Conservation (phyloP, 2,113 vertebrate species). For the Phoxinus phoxinus region DNA sequence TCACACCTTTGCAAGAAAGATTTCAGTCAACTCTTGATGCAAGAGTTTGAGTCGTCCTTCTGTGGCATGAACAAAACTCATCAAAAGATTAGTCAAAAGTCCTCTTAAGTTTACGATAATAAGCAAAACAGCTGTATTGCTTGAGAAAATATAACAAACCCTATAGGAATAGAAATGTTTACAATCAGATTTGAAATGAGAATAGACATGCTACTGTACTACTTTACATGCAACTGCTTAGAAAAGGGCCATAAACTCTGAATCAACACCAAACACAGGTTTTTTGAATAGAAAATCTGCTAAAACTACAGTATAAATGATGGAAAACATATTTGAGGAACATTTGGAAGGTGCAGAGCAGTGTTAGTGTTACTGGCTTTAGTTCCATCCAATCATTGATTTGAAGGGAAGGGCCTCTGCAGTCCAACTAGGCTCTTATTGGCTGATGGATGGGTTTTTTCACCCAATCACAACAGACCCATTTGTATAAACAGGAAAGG, state of each 20-base stretch:
- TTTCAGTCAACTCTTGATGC: slow-evolving; percentile 41
- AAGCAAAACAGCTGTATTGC: slow-evolving; percentile 22
- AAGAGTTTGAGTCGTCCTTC: slow-evolving; percentile 24
- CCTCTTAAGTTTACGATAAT: neutral
- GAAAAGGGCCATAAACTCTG: neutral
- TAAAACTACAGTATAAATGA: neutral
- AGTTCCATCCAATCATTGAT: neutral
- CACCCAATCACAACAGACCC: slow-evolving; percentile 66
- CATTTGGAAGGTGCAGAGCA: slow-evolving; percentile 15
- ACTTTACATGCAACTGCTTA: slow-evolving; percentile 1
- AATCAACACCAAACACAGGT: neutral
- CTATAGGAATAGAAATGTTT: neutral
- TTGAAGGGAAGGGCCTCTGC: neutral
- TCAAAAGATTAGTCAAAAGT: neutral
- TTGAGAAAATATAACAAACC: neutral
- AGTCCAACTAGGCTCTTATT: neutral
- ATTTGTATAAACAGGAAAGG: slow-evolving; percentile 82
- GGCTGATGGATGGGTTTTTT: neutral
- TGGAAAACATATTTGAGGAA: neutral
- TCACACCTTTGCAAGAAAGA: neutral
- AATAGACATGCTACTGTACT: slow-evolving; percentile 16
- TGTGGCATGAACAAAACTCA: slow-evolving; percentile 1
- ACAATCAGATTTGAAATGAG: neutral
- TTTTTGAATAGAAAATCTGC: neutral
- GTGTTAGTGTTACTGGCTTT: slow-evolving; percentile 25